Evolutionary conservation across 1,140 invertebrate genomes (phyloP).

Genomic region (Agrypnia vestita): DNA sequence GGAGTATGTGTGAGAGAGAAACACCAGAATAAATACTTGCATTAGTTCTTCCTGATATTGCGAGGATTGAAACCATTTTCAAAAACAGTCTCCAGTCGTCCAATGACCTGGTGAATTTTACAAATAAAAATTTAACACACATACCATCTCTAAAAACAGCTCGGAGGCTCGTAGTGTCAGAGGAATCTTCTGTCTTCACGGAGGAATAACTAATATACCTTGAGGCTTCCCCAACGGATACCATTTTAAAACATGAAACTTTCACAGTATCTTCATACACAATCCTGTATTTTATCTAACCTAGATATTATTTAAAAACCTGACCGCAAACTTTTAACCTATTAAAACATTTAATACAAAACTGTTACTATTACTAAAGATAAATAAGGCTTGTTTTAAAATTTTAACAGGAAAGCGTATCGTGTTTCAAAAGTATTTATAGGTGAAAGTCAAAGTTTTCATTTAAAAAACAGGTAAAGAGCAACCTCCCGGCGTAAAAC

Average conservation of each 20-base stretch:
- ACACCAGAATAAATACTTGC: no score
- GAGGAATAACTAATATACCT: conserved; percentile 31
- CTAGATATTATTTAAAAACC: background rate
- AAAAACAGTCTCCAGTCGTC: background rate
- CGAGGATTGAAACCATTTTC: background rate
- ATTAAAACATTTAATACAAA: background rate
- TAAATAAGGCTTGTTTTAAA: no score
- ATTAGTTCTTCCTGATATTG: no score
- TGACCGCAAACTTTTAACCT: background rate
- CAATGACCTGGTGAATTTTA: background rate
- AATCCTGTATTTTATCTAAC: no score
- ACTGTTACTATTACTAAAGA: no score
- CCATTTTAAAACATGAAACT: conserved; percentile 5
- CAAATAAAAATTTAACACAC: background rate
- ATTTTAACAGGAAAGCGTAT: no score
- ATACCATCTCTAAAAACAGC: conserved; percentile 20
- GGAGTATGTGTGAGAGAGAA: no score
- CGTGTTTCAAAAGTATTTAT: no score
- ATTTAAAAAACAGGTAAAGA: background rate
- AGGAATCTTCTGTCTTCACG: conserved; percentile 37
- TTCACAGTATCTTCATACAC: no score
- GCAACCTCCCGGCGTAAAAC: background rate
- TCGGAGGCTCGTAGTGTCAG: conserved; percentile 3
- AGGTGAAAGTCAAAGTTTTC: no score
- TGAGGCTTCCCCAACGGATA: conserved; percentile 22